Percentiles rank a stretch among this genome's conserved stretches.
Evolutionary conservation across 1,140 invertebrate genomes (phyloP).

Genomic region (Diabrotica virgifera): DNA sequence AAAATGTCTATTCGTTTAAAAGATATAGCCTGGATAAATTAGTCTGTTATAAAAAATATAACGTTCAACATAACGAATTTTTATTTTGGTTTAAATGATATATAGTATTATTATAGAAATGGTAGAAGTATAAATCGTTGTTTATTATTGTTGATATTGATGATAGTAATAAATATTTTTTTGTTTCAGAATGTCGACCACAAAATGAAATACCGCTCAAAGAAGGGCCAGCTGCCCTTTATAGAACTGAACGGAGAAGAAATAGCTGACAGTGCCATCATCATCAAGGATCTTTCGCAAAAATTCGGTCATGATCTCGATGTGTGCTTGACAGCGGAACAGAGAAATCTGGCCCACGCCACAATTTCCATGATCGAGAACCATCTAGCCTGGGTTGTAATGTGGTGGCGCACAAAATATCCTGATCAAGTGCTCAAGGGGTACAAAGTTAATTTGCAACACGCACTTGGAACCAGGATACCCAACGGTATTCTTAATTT

Average conservation of each 20-base stretch:
- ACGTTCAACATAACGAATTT: no score
- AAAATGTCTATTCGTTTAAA: no score
- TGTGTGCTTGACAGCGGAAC: constrained; percentile 71
- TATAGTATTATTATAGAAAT: no score
- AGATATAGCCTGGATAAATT: no score
- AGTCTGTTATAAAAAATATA: no score
- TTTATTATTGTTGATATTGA: no score
- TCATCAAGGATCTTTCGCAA: constrained; percentile 80
- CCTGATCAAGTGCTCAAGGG: constrained; percentile 83
- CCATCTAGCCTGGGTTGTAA: constrained; percentile 84
- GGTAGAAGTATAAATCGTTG: no score
- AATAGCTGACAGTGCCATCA: constrained; percentile 85
- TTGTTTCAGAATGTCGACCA: constrained; percentile 86
- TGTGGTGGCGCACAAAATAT: constrained; percentile 86
- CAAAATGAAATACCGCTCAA: constrained; percentile 88
- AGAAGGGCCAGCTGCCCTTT: constrained; percentile 90
- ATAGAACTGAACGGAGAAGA: constrained; percentile 91
- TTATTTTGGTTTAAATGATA: no score
- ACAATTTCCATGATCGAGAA: constrained; percentile 95
- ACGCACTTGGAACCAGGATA: constrained; percentile 78
- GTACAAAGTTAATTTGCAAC: constrained; percentile 88
- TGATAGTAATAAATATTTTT: no score
- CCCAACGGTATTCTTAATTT: constrained; percentile 87
- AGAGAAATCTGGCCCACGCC: constrained; percentile 85
- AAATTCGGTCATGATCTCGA: constrained; percentile 83